Base-by-base conservation (phyloP, 2,113 vertebrate genomes). In the Hyla sarda region DNA sequence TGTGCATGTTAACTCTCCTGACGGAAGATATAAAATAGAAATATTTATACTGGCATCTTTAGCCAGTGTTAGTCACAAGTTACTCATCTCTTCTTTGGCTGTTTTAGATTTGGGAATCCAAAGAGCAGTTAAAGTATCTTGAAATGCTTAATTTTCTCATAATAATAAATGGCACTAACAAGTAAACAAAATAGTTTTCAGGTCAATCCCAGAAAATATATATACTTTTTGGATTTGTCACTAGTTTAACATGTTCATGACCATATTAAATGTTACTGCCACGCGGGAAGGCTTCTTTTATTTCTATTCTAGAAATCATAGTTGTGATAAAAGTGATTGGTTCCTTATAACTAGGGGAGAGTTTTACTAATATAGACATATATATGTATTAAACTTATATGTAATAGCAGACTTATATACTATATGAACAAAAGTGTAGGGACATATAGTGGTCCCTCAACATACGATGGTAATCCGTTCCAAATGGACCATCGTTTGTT, bases 131-230 rank as follows among this genome's bases (percentile, higher is more conserved):
- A 32, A 77, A 77, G 8, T 4, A 52, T 77, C 28, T 77, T 52
- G 48, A 56, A 56, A 77, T 0, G 10, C 28, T 56, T 28, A 54
- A 77, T 54, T 77, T 48, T 34, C 30, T 34, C 47, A 76, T 14
- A 13, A 50, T 54, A 56, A 54, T 56, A 56, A 56, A 54, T 19
- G 30, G 19, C n/a, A 52, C 32, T 28, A 52, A 19, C 5, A 56
- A 77, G 50, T 77, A 56, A 77, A 77, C 75, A 54, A 56, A 77
- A 77, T 54, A 56, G 75, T 54, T 77, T 77, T 8, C n/a, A 52
- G 48, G 74, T 75, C 47, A 50, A 11, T 21, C 17, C 6, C 5
- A 13, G 12, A 32, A 25, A 54, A 52, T 14, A 25, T 23, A 47
- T 45, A 73, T n/a, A 45, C 16, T 41, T 41, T 41, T 50, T 28